Base-by-base conservation (phyloP, 1,140 invertebrate species). In the Cherax destructor region DNA sequence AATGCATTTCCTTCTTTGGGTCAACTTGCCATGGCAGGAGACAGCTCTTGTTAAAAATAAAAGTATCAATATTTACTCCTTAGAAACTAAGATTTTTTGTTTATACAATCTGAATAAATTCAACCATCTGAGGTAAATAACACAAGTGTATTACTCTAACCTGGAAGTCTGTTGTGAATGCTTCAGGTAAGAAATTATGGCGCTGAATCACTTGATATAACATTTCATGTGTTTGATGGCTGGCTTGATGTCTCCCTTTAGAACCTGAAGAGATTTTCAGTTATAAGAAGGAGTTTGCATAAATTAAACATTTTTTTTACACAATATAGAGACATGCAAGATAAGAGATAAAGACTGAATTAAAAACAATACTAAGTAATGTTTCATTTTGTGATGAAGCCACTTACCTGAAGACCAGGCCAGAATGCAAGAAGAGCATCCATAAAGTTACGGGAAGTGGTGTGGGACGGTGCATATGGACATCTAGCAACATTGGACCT, bases 171-270 rank as follows among this genome's bases (percentile, higher is more conserved):
- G 97, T 97, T 0, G 98, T 99, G 94, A 99, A 99, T 24, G 98
- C 99, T 96, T 99, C 99, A 30, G 99, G 99, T 94, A 99, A 97
- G 94, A 99, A 99, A 92, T 98, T 99, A 94, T 99, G 98, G 92
- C 97, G 96, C 94, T 99, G 97, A 11, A 99, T 98, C 3, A 96
- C 98, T 95, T 99, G 98, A 94, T 99, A 99, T 1, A 99, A 95
- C 97, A 98, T 98, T 95, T 98, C 98, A 94, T 99, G 99, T 0
- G 98, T 99, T 95, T 99, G 16, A 99, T 98, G 0, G 99, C 99
- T 61, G 98, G 98, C 94, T 98, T 98, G 3, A 99, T 96, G 94
- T 99, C 99, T 4, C 99, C 99, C 94, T 97, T 98, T 10, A 98
- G 94, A 7, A 97, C 97, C 96, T 97, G 93, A 18, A 94, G 93